Conservation (phyloP, 2,888 invertebrate genomes). For the Ochlodes sylvanus region DNA sequence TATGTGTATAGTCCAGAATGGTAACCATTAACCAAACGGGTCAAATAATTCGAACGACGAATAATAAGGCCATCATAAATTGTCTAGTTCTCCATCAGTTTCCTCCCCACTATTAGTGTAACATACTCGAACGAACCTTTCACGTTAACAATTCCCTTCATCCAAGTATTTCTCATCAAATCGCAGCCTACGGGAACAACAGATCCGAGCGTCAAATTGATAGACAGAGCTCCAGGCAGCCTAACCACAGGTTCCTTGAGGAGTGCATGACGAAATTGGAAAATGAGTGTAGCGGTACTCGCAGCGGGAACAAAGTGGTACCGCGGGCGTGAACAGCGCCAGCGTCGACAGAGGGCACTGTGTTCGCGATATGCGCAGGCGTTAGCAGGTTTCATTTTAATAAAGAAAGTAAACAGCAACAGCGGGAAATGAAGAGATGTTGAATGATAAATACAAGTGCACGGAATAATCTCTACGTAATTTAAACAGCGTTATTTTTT, state of each 20-base stretch:
- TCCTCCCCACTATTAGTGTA: too few species aligned
- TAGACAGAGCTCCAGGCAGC: slow-evolving; percentile 19
- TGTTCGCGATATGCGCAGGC: background rate
- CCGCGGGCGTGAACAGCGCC: slow-evolving; percentile 19
- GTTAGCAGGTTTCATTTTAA: background rate
- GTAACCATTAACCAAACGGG: too few species aligned
- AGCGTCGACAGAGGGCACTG: slow-evolving; percentile 1
- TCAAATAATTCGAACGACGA: too few species aligned
- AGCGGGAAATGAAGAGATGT: too few species aligned
- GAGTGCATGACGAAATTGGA: slow-evolving; percentile 26
- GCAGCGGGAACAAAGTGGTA: slow-evolving; percentile 29
- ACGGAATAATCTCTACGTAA: too few species aligned
- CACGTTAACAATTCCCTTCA: background rate
- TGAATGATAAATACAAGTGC: too few species aligned
- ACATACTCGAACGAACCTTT: too few species aligned
- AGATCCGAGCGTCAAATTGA: slow-evolving; percentile 19
- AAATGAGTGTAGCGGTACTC: slow-evolving; percentile 26
- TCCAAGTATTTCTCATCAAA: slow-evolving; percentile 6
- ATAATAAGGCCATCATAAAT: too few species aligned
- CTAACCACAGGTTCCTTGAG: slow-evolving; percentile 23
- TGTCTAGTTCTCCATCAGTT: too few species aligned
- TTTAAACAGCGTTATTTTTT: too few species aligned
- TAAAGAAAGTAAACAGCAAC: too few species aligned
- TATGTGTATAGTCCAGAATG: too few species aligned
- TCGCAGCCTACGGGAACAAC: background rate